phyloP scores from a whole-genome alignment of 2,888 invertebrate genomes.

The Herminia tarsipennalis region DNA sequence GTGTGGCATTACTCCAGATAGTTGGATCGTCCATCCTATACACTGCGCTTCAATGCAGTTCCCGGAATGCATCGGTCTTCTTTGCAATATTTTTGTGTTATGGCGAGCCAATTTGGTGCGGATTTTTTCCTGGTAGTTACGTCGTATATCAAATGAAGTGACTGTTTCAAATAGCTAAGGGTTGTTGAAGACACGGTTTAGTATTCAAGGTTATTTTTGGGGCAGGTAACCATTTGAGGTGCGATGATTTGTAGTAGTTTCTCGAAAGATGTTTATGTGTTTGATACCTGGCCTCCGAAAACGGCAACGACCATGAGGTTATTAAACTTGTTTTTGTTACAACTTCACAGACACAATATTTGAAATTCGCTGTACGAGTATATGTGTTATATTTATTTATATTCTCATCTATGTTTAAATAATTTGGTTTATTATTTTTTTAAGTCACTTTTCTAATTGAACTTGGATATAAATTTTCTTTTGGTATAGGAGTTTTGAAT shows the following conservation, averaged over 20 bases:
- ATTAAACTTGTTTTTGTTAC: slow-evolving; percentile 50
- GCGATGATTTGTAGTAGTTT: slow-evolving; percentile 27
- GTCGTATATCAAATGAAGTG: slow-evolving; percentile 36
- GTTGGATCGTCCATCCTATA: slow-evolving; percentile 62
- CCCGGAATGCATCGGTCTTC: slow-evolving; percentile 80
- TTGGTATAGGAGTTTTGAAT: too few species aligned
- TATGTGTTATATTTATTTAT: neutral
- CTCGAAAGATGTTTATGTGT: slow-evolving; percentile 32
- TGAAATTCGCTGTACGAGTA: slow-evolving; percentile 25
- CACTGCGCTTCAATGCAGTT: slow-evolving; percentile 78
- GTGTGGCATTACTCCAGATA: slow-evolving; percentile 49
- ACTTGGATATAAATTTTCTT: too few species aligned
- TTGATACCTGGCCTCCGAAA: slow-evolving; percentile 44
- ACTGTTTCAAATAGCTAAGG: slow-evolving; percentile 26
- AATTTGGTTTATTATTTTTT: too few species aligned
- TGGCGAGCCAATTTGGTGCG: slow-evolving; percentile 63
- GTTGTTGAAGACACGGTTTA: slow-evolving; percentile 26
- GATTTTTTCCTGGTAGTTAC: slow-evolving; percentile 61
- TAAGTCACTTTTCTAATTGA: too few species aligned
- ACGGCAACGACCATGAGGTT: slow-evolving; percentile 49
- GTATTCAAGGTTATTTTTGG: slow-evolving; percentile 19
- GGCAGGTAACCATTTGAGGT: slow-evolving; percentile 21
- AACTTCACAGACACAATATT: slow-evolving; percentile 26
- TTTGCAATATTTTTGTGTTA: slow-evolving; percentile 78
- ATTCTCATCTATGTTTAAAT: neutral